Base-by-base conservation (phyloP, 2,888 invertebrate genomes). In the Villa cingulata region DNA sequence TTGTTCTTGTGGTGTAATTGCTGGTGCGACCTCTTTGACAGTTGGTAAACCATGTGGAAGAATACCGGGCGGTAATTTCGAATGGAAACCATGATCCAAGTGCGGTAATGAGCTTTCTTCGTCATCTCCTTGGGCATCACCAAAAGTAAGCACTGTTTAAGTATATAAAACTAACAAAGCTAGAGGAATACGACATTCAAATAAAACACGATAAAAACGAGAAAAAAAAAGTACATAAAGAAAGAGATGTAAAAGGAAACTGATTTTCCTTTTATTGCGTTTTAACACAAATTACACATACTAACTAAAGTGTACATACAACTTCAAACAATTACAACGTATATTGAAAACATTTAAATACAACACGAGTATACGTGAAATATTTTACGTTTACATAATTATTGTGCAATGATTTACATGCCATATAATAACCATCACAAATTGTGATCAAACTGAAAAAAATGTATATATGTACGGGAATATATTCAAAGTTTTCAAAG, bases 111-210 rank as follows among this genome's bases (percentile, higher is more conserved):
- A 80, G 66, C 80, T 82, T 63, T 90, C 91, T 72, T 92, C 94
- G 70, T 94, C 95, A 74, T 92, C 91, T 72, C 87, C 90, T 87
- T 90, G 88, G 76, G 87, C 88, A 78, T 90, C 91, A 81, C 87
- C 89, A 88, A 88, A 94, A 80, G 92, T 92, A 83, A 94, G 86
- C 85, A 94, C 94, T 94, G 84, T 83, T 84, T 70, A 68, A 70
- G 57, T 56, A 68, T 63, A 66, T 63, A 66, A 69, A 67, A 68
- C 69, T 69, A 69, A 69, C 65, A 69, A 66, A 65, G 68, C 69
- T 70, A 67, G 60, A 70, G 68, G 67, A 67, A 69, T 60, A 63
- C 68, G 66, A 68, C 68, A 68, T 66, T 67, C 66, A 67, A 23
- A 69, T 68, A 68, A 64, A 68, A 67, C 68, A 68, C n/a, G 67